phyloP scores from a whole-genome alignment of 2,888 invertebrate genomes.

The Leptopilina drosophilae region DNA sequence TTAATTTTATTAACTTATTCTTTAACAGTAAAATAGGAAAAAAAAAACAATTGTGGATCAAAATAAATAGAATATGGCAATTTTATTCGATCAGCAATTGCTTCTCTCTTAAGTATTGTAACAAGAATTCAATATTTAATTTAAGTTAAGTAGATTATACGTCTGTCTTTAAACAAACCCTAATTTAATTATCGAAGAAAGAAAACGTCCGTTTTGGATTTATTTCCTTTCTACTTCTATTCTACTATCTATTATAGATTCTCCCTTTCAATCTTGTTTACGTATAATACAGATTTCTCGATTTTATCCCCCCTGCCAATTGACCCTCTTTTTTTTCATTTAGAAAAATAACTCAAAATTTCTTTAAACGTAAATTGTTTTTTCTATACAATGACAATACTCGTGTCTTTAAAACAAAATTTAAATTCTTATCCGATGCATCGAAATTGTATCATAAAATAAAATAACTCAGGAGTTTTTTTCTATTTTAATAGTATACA shows the following conservation, averaged over 20 bases:
- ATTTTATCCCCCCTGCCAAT: background rate
- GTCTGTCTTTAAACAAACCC: background rate
- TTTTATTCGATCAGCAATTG: background rate
- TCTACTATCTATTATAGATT: background rate
- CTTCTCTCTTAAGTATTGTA: background rate
- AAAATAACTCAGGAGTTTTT: too few relatives aligned
- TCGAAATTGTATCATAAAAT: too few relatives aligned
- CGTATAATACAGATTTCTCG: background rate
- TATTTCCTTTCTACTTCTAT: background rate
- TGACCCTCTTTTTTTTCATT: background rate
- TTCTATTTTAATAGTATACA: too few relatives aligned
- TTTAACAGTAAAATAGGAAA: too few relatives aligned
- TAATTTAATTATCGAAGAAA: conserved; percentile 17
- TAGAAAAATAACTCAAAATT: conserved; percentile 3
- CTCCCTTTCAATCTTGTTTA: background rate
- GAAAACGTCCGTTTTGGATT: background rate
- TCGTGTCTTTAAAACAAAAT: too few relatives aligned
- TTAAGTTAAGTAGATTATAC: conserved; percentile 21
- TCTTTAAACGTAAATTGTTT: background rate
- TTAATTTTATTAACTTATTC: too few relatives aligned
- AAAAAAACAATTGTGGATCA: too few relatives aligned
- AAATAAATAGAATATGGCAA: background rate
- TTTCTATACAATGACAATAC: background rate
- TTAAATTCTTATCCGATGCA: too few relatives aligned
- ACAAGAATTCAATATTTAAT: conserved; percentile 4